Evolutionary conservation across 2,888 invertebrate genomes (phyloP), one percentile per base, ranked within the genome.

Genomic region (Tholera decimalis): DNA sequence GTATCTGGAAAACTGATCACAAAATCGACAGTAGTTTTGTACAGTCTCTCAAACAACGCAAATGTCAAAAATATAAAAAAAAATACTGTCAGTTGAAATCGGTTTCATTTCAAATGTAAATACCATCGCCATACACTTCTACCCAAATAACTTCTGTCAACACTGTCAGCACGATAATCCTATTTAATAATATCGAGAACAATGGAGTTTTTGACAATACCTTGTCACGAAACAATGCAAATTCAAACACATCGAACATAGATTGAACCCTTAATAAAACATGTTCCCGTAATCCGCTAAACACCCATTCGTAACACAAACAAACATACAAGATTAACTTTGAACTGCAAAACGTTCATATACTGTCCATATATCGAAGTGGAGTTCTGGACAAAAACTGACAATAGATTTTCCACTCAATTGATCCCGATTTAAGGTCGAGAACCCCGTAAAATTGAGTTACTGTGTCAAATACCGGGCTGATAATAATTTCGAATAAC

Each of bases 321-420:
- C 76, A 80, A 68, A 82, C 76, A 79, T 61, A 80, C 73, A 82
- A 77, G 73, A 82, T 82, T 80, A 79, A 82, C 80, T 79, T 77
- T 76, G 64, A 67, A 77, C 57, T 79, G 63, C 60, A 65, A 74
- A 78, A 53, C 44, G 78, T 53, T 22, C 49, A 18, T 69, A 65
- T 77, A 62, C 60, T 44, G 57, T 49, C 64, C 60, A 60, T 58
- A 58, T 43, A 76, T 56, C 41, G 61, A 66, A 76, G 66, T 63
- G 57, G 58, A 64, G 18, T 47, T 65, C 58, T 51, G 65, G 43
- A 60, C 55, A 26, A 55, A 71, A 81, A 50, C 15, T 13, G 41
- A 76, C 73, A 79, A 58, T 50, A 70, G 59, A 79, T 84, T 85
- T 85, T 84, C 79, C 77, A 77, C 83, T 72, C 79, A 83, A 87